Conservation (phyloP, 1,140 invertebrate genomes). For the Thaumatotibia leucotreta region DNA sequence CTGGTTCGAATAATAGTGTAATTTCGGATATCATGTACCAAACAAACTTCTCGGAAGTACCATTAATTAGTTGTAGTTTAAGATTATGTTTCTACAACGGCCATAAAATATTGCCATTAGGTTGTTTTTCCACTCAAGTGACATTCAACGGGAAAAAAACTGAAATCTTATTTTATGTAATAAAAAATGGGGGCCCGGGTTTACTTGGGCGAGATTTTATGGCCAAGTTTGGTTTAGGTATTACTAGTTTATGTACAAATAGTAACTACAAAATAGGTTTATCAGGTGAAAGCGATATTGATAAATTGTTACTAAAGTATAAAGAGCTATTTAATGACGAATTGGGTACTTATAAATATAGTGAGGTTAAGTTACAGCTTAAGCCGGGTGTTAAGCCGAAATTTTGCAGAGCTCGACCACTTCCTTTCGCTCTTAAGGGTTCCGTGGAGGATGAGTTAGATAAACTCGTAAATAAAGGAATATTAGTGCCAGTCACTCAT, state of each 20-base stretch:
- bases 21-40: not conserved
- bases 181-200: not conserved
- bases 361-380: not conserved
- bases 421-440: no score
- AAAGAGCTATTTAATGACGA: not conserved
- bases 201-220: constrained; percentile 15
- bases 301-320: no score
- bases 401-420: no score
- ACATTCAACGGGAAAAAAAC: not conserved
- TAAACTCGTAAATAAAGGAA: no score
- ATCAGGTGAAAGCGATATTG: not conserved
- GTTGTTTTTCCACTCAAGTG: not conserved
- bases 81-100: constrained; percentile 15
- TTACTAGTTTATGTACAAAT: not conserved
- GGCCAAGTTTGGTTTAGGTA: not conserved
- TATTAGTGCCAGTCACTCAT: no score
- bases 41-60: not conserved
- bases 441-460: no score
- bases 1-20: constrained; percentile 2
- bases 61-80: not conserved
- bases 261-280: not conserved
- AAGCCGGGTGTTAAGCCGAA: not conserved
- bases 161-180: not conserved
- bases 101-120: constrained; percentile 13
- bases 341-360: not conserved